Percentiles rank a stretch among this genome's conserved stretches.
Conservation (phyloP, 2,797 vertebrate genomes). For the Lacerta viridis region DNA sequence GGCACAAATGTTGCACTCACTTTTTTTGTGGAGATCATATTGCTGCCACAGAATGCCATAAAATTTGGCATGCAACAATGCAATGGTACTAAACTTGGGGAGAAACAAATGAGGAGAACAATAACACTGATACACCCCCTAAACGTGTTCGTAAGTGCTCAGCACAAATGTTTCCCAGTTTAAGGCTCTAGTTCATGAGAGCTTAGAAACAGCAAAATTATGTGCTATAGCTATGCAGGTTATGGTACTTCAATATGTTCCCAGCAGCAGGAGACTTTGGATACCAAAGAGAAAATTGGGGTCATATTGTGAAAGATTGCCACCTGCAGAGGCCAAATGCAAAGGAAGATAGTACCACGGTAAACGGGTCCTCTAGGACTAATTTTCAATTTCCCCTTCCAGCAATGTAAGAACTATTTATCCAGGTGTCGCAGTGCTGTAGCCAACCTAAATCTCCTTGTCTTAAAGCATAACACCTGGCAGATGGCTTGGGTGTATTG, state of each 20-base stretch:
- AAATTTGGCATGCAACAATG: not conserved
- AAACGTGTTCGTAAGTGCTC: not conserved
- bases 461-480: constrained; percentile 25
- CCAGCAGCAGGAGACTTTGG: constrained; percentile 50
- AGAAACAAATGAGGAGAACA: not conserved
- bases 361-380: constrained; percentile 43
- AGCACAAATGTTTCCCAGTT: not conserved
- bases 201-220: constrained; percentile 1
- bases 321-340: constrained; percentile 41
- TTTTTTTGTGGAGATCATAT: not conserved
- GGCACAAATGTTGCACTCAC: not conserved
- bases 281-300: constrained; percentile 49
- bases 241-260: constrained; percentile 13
- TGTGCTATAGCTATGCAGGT: constrained; percentile 13
- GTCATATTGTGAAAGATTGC: constrained; percentile 47
- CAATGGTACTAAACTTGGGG: not conserved
- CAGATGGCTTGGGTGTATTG: not conserved
- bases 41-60: not conserved
- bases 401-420: not conserved
- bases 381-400: constrained; percentile 44
- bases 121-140: not conserved
- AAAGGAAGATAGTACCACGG: not conserved
- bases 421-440: constrained; percentile 16
- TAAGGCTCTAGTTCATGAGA: not conserved
- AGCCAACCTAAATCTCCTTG: constrained; percentile 26